These are phyloP conservation scores for Acanthisitta chloris DNA, from an alignment of 2,113 vertebrate genomes.

Conservation along the genomic window DNA sequence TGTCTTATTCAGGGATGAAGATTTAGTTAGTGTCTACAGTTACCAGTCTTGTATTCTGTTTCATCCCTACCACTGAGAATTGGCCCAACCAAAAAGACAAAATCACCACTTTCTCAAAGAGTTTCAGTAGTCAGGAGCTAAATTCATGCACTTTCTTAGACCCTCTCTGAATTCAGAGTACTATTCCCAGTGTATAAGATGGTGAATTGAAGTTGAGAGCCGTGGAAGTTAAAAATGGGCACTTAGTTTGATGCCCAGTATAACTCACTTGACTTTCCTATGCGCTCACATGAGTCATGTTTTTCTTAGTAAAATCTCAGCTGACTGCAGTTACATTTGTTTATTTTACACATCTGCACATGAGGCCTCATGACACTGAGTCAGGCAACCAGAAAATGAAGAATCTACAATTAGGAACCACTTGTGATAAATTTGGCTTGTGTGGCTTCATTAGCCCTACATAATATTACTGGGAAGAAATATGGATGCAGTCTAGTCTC, in stretches of 20 bases:
- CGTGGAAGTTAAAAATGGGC: background rate
- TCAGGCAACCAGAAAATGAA: background rate
- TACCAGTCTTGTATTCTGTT: background rate
- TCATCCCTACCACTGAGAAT: background rate
- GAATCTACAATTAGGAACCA: background rate
- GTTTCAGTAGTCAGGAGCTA: background rate
- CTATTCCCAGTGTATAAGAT: background rate
- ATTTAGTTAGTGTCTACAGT: background rate
- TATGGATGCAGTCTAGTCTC: background rate
- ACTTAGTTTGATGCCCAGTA: background rate
- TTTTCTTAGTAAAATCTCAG: background rate
- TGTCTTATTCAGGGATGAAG: background rate
- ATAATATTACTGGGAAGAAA: background rate
- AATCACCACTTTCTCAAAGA: background rate
- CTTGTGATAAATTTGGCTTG: background rate
- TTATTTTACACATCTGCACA: background rate
- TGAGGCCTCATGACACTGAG: background rate
- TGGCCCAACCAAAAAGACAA: background rate
- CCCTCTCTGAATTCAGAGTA: background rate
- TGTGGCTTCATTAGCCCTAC: background rate
- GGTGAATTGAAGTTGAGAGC: background rate
- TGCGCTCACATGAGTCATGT: background rate
- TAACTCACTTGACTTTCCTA: background rate
- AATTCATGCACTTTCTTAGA: background rate
- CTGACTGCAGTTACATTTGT: background rate